Percentiles rank a stretch among this genome's conserved stretches.
phyloP scores from a whole-genome alignment of 2,113 vertebrate species.

The Elachura formosa region DNA sequence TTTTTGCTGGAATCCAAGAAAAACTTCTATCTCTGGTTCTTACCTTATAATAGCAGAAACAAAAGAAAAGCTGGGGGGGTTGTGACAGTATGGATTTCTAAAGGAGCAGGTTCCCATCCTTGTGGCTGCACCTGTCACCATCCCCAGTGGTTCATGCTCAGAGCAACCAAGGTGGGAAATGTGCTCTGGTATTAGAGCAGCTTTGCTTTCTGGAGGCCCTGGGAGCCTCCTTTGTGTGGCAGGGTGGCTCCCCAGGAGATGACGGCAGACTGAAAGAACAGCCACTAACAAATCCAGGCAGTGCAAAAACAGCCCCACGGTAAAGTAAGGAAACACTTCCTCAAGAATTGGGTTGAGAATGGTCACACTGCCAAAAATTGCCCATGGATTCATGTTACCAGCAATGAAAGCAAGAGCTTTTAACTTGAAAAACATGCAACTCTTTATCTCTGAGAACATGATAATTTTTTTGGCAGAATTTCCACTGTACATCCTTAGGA shows the following conservation, averaged over 20 bases:
- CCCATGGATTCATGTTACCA: not conserved
- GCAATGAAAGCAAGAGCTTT: not conserved
- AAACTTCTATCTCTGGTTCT: not conserved
- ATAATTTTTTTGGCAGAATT: not conserved
- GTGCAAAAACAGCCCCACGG: fast-evolving
- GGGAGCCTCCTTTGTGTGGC: not conserved
- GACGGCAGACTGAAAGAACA: not conserved
- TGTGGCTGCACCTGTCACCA: fast-evolving
- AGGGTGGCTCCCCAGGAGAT: not conserved
- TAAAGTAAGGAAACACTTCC: not conserved
- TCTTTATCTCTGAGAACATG: not conserved
- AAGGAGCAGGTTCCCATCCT: not conserved
- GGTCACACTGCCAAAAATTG: fast-evolving
- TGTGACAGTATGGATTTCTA: not conserved
- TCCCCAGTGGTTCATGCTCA: not conserved
- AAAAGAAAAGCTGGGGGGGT: not conserved
- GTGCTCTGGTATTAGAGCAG: not conserved
- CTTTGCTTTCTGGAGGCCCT: fast-evolving
- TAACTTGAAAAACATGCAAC: fast-evolving
- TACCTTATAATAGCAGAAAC: not conserved
- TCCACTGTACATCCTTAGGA: not conserved
- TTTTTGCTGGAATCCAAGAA: not conserved
- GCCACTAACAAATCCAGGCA: not conserved
- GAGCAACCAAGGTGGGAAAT: fast-evolving
- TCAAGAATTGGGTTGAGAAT: not conserved